Evolutionary conservation across 2,113 vertebrate genomes (phyloP), one percentile per base, ranked within the genome.

Genomic region (Neolamprologus devosi): DNA sequence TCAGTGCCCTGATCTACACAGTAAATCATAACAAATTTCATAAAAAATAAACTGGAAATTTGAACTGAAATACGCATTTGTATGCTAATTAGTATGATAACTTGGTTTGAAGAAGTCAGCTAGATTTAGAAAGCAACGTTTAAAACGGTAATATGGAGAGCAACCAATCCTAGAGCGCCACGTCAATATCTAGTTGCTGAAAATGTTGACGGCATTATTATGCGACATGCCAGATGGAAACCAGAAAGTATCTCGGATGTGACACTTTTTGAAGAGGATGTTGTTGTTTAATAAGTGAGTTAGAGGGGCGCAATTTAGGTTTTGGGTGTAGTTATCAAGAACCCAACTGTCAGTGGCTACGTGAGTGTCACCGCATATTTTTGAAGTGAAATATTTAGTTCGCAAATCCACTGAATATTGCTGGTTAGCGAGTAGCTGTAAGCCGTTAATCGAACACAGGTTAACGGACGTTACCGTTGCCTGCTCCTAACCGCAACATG

Each of bases 401-500:
- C 21, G 21, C 8, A 30, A 65, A 42, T 51, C 7, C 7, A 12
- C 6, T 33, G 23, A 19, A 33, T 14, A 63, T 21, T 13, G 19
- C 40, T 28, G 23, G 26, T 58, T 81, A 57, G 80, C 68, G 1
- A 35, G 12, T n/a, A 60, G 73, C 60, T 30, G 7, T 12, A 47
- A 47, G 4, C 80, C 12, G n/a, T 13, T 54, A 55, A 42, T 26
- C 7, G 4, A 65, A 11, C 9, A 30, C 45, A 23, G 65, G 37
- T 57, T 14, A 53, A 28, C 21, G 9, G 16, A n/a, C 7, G 6
- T 60, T 49, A 33, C 57, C 26, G 5, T 19, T 6, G 58, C 6
- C 60, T 9, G 30, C n/a, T n/a, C 3, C 16, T 33, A 16, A 13
- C 47, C 40, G 5, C 84, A 91, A 58, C 9, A 99, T 98, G 98